These are phyloP conservation scores for Yasuhikotakia modesta DNA, from an alignment of 2,797 vertebrate species.

Conservation along the genomic window DNA sequence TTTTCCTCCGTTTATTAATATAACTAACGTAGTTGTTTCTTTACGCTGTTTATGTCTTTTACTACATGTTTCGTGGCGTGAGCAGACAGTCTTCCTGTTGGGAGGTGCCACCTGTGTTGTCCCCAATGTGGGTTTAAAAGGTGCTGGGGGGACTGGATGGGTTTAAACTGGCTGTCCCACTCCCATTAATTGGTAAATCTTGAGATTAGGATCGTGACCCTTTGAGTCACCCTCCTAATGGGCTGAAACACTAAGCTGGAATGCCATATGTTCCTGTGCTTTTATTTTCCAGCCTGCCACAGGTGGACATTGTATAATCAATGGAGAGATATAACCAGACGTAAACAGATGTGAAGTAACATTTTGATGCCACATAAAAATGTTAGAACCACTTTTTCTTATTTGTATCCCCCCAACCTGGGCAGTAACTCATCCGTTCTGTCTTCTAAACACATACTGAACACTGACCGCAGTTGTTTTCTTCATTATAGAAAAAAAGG, in stretches of 20 bases:
- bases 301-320: conserved; percentile 41
- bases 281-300: conserved; percentile 68
- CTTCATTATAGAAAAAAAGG: conserved; percentile 10
- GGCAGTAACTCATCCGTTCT: conserved; percentile 12
- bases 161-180: not conserved
- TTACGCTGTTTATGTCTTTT: not conserved
- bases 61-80: not conserved
- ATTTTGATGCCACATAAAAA: not conserved
- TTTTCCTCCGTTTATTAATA: too few relatives aligned
- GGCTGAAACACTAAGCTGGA: conserved; percentile 84
- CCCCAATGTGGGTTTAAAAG: not conserved
- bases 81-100: conserved; percentile 4
- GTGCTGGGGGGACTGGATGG: not conserved
- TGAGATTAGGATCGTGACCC: conserved; percentile 69
- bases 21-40: not conserved
- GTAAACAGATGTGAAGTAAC: not conserved
- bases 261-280: conserved; percentile 82
- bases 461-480: not conserved
- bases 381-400: not conserved
- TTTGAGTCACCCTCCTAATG: conserved; percentile 79
- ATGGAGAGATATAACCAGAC: not conserved
- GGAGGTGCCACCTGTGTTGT: not conserved
- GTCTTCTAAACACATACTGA: conserved; percentile 13
- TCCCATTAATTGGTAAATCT: conserved; percentile 61
- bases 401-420: not conserved